Percentiles rank a stretch among this genome's conserved stretches.
Evolutionary conservation across 2,797 vertebrate genomes (phyloP).

Genomic region (Eremophila alpestris): DNA sequence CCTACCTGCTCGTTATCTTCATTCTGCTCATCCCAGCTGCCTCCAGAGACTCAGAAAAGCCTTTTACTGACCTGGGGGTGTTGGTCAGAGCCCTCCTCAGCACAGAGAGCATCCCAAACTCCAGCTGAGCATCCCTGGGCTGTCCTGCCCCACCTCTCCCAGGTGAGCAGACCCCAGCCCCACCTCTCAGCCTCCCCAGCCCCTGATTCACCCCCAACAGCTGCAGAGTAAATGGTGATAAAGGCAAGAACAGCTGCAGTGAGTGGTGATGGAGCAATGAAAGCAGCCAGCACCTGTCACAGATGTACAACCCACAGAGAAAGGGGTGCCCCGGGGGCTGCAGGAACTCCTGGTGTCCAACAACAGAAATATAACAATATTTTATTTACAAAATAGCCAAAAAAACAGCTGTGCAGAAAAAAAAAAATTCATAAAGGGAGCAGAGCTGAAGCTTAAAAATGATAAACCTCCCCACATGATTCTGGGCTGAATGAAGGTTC

Average conservation of each 20-base stretch:
- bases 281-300: fast-evolving
- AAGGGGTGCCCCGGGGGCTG: not conserved
- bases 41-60: not conserved
- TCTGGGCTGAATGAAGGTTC: not conserved
- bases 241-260: not conserved
- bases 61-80: fast-evolving
- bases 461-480: fast-evolving
- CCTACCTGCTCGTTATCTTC: not conserved
- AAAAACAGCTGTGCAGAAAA: not conserved
- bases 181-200: not conserved
- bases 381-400: not conserved
- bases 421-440: not conserved
- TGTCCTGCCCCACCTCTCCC: not conserved
- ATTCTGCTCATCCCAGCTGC: not conserved
- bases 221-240: not conserved
- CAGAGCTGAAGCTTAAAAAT: not conserved
- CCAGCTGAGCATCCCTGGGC: fast-evolving
- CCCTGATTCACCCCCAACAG: not conserved
- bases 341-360: fast-evolving
- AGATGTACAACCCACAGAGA: fast-evolving
- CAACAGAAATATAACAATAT: fast-evolving
- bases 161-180: not conserved
- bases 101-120: fast-evolving
- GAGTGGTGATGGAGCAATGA: not conserved
- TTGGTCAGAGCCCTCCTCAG: fast-evolving